Base-by-base conservation (phyloP, 2,797 vertebrate species). In the Lagocephalus sceleratus region DNA sequence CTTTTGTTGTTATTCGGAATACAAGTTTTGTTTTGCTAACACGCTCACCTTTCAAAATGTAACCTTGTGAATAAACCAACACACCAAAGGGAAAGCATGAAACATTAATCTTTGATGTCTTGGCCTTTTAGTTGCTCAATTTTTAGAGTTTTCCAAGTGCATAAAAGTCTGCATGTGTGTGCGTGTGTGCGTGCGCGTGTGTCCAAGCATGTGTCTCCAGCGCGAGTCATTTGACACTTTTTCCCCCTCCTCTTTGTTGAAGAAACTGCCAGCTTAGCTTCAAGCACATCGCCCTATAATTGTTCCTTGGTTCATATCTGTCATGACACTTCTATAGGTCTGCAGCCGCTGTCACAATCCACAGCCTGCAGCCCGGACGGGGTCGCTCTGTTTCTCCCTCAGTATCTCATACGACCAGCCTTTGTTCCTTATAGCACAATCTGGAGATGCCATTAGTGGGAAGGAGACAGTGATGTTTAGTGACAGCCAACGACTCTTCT, bases 361-460 rank as follows among this genome's bases (percentile, higher is more conserved):
- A 29, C 57, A 77, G 78, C 79, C 82, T 57, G 71, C 63, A 76
- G 78, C 65, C 51, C 62, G 80, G 85, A 87, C 74, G 77, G 83
- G 80, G 76, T 73, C 45, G 48, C 74, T 80, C 76, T 59, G 75
- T 80, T 78, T 79, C 66, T 55, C 53, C 43, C 49, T 47, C 49
- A 59, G 58, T 75, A 76, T 78, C 76, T 78, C 79, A 69, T 55
- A 77, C 67, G 78, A 76, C 78, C 75, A 83, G 81, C 66, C 82
- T 87, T 88, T 89, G 83, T 89, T 85, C 82, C 84, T 88, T 69
- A 76, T 78, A 76, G 82, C 75, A 60, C 84, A 86, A 84, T 89
- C 89, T 84, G 86, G 83, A 87, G 84, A 89, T 82, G 83, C 87
- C 88, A 91, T 92, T 91, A 92, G 88, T 79, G 74, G 73, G 35